Conservation (phyloP, 2,113 vertebrate species). For the Coracopsis vasa region DNA sequence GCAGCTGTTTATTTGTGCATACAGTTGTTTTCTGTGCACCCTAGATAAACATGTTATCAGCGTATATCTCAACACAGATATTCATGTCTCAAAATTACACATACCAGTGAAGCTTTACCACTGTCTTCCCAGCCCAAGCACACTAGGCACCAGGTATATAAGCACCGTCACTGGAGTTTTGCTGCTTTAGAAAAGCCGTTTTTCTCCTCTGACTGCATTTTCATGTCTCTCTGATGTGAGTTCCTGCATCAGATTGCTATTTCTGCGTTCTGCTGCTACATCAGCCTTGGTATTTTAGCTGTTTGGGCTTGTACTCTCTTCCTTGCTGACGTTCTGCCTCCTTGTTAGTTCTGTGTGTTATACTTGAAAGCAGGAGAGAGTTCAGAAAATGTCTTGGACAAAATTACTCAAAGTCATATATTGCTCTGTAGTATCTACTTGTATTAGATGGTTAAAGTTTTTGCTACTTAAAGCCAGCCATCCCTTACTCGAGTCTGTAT, state of each 20-base stretch:
- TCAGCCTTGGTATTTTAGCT: slow-evolving; percentile 7
- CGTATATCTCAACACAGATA: neutral
- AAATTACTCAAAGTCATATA: neutral
- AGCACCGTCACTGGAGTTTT: neutral
- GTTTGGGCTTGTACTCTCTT: neutral
- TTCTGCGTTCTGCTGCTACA: neutral
- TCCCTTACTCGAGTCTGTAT: neutral
- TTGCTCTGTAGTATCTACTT: neutral
- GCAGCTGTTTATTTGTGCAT: neutral
- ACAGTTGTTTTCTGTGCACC: neutral
- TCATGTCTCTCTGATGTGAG: neutral
- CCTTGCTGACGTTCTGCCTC: neutral
- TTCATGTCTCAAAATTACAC: neutral
- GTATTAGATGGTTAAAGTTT: neutral
- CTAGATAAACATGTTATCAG: neutral
- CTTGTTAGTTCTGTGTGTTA: neutral
- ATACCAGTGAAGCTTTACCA: neutral
- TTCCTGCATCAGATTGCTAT: neutral
- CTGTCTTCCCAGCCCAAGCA: neutral
- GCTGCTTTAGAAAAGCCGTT: neutral
- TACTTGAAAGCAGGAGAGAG: neutral
- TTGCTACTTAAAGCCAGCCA: neutral
- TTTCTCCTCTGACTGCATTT: neutral
- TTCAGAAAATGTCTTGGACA: neutral
- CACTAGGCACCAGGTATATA: neutral